phyloP scores from a whole-genome alignment of 2,113 vertebrate genomes.

The Heteronetta atricapilla region DNA sequence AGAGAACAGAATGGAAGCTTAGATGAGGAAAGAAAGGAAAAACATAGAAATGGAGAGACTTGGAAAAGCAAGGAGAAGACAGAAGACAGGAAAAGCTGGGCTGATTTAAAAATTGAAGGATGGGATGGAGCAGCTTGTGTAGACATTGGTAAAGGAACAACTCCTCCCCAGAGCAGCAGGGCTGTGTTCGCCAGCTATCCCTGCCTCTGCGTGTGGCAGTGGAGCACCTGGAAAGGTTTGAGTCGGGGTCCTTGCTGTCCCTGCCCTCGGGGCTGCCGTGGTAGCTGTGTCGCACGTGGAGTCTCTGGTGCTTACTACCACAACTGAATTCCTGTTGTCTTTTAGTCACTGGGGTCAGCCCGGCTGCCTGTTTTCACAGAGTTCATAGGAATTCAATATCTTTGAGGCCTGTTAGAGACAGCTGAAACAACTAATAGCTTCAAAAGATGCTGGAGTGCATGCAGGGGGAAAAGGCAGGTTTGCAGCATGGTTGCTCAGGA shows the following conservation, averaged over 20 bases:
- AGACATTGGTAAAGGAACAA: background rate
- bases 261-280: background rate
- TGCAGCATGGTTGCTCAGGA: background rate
- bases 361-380: background rate
- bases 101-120: background rate
- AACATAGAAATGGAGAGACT: background rate
- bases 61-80: background rate
- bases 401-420: background rate
- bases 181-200: accelerated
- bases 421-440: background rate
- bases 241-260: background rate
- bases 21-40: background rate
- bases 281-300: background rate
- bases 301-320: background rate
- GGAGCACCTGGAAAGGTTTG: background rate
- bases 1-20: background rate
- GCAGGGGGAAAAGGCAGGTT: background rate
- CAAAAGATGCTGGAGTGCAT: background rate
- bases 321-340: background rate
- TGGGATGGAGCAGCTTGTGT: background rate
- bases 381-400: background rate
- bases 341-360: background rate
- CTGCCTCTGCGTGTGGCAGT: background rate
- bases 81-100: background rate
- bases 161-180: background rate